phyloP scores from a whole-genome alignment of 2,888 invertebrate genomes.

The Acronicta leporina region DNA sequence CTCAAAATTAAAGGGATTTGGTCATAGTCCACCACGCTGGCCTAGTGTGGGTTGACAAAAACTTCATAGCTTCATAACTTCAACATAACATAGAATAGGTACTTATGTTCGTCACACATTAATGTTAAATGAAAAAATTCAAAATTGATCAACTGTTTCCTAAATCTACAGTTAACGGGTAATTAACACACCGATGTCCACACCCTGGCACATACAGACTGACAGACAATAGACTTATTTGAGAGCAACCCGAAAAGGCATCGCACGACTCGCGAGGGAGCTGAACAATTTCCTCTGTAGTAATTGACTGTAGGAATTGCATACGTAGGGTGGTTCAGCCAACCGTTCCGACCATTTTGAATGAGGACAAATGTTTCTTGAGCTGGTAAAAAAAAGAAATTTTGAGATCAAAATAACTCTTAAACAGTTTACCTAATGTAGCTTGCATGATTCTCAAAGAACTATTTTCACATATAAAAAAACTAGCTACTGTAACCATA shows the following conservation, averaged over 20 bases:
- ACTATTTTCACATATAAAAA: no score
- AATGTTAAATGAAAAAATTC: neutral
- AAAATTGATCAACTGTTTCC: neutral
- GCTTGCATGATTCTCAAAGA: no score
- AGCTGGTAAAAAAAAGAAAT: no score
- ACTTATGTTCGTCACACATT: no score
- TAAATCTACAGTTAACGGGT: conserved; percentile 13
- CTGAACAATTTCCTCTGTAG: conserved; percentile 79
- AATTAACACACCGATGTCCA: conserved; percentile 37
- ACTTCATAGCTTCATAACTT: no score
- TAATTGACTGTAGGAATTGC: conserved; percentile 82
- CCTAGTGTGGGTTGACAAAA: no score
- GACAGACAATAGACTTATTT: conserved; percentile 74
- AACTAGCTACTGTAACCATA: no score
- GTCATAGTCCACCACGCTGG: no score
- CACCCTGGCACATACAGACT: conserved; percentile 36
- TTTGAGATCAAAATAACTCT: no score
- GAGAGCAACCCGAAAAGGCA: conserved; percentile 76
- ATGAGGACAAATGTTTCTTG: conserved; percentile 26
- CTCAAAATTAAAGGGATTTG: no score
- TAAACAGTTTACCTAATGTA: no score
- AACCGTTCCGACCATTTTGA: conserved; percentile 52
- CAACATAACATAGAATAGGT: no score
- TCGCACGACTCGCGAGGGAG: conserved; percentile 71
- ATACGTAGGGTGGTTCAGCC: conserved; percentile 67